Percentiles rank a stretch among this genome's conserved stretches.
These are phyloP conservation scores for Plectrocnemia conspersa DNA, from an alignment of 1,140 invertebrate species.

Conservation along the genomic window DNA sequence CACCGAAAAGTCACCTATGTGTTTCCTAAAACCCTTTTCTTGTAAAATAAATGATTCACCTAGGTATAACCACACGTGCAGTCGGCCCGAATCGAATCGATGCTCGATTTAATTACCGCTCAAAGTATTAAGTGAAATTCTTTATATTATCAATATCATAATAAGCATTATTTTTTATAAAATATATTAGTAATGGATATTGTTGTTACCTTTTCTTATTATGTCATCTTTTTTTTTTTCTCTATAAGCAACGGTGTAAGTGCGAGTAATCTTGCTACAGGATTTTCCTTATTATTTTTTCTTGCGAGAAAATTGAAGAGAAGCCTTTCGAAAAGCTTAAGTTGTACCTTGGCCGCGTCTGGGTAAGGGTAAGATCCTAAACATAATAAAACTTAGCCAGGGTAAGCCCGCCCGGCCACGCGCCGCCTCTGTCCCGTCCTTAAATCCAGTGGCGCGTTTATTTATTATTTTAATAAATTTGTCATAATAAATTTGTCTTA, in stretches of 20 bases:
- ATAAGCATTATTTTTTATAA: too few species aligned
- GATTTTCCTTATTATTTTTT: conserved; percentile 15
- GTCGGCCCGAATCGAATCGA: background rate
- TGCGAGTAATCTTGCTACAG: too few species aligned
- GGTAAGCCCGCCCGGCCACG: conserved; percentile 40
- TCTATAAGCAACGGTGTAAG: too few species aligned
- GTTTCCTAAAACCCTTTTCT: conserved; percentile 29
- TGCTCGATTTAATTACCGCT: too few species aligned
- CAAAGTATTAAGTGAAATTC: too few species aligned
- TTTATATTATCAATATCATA: too few species aligned
- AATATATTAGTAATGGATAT: background rate
- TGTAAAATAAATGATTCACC: conserved; percentile 30
- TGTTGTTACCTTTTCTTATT: background rate
- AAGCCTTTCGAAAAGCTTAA: conserved; percentile 25
- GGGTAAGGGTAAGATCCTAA: conserved; percentile 34
- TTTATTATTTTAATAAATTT: background rate
- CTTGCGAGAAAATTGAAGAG: conserved; percentile 16
- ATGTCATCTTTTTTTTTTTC: too few species aligned
- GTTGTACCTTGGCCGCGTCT: conserved; percentile 24
- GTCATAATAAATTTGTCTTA: too few species aligned
- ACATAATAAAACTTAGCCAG: conserved; percentile 51
- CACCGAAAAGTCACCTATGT: conserved; percentile 28
- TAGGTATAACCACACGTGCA: conserved; percentile 9
- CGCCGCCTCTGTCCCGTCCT: conserved; percentile 18
- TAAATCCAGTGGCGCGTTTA: conserved; percentile 1